Percentiles rank a stretch among this genome's conserved stretches.
phyloP scores from a whole-genome alignment of 2,113 vertebrate species.

The Paracanthobrama guichenoti region DNA sequence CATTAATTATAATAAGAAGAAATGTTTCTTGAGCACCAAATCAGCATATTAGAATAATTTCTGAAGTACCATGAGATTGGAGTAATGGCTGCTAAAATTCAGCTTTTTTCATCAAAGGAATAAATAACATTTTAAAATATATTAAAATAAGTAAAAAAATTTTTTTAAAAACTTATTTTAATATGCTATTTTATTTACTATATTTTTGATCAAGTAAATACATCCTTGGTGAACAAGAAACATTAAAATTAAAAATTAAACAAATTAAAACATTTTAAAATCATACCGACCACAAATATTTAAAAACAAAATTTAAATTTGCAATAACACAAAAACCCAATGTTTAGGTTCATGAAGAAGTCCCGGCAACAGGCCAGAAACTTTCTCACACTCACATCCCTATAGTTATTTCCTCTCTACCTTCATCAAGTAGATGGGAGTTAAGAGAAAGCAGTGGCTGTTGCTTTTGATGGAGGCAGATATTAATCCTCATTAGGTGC shows the following conservation, averaged over 20 bases:
- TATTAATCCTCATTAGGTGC: constrained; percentile 71
- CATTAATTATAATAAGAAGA: too few relatives aligned
- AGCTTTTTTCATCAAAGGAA: neutral
- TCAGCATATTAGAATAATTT: neutral
- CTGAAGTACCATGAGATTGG: neutral
- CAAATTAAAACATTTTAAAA: neutral
- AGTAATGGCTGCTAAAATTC: neutral
- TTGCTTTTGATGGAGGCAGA: constrained; percentile 53
- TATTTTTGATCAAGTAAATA: neutral
- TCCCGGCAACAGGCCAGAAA: neutral
- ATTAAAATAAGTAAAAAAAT: neutral
- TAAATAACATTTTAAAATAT: neutral
- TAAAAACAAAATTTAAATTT: neutral
- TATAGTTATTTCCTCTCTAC: constrained; percentile 26
- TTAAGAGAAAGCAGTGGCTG: constrained; percentile 50
- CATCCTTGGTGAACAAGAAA: neutral
- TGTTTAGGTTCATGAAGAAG: neutral
- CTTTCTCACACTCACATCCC: constrained; percentile 13
- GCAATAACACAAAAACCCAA: neutral
- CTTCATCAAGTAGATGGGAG: constrained; percentile 60
- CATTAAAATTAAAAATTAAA: too few relatives aligned
- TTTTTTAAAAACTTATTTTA: too few relatives aligned
- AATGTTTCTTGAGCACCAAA: too few relatives aligned
- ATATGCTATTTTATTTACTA: neutral
- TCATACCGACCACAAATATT: too few relatives aligned